Conservation (phyloP, 2,888 invertebrate species). For the Opisthograptis luteolata region DNA sequence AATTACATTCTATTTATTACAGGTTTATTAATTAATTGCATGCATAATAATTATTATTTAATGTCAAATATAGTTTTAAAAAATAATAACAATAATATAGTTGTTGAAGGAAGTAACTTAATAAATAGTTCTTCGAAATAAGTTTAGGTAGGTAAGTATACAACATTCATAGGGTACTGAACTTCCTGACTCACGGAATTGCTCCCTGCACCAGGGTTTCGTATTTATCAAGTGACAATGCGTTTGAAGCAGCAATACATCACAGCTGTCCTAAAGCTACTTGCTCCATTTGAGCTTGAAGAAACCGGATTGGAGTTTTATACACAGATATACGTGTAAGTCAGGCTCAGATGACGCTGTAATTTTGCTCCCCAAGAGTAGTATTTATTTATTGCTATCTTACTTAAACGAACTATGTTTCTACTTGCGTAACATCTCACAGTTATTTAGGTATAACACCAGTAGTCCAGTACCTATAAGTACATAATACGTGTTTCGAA, state of each 20-base stretch:
- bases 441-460: no score
- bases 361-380: no score
- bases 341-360: no score
- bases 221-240: constrained; percentile 22
- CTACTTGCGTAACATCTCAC: no score
- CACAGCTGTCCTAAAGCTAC: constrained; percentile 18
- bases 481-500: no score
- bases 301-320: constrained; percentile 16
- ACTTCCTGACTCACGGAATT: constrained; percentile 17
- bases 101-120: background rate
- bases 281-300: constrained; percentile 7
- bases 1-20: no score
- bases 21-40: no score
- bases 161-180: constrained; percentile 2
- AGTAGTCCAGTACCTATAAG: no score
- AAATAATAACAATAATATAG: no score
- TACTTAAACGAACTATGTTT: no score
- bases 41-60: no score
- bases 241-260: constrained; percentile 18
- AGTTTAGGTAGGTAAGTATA: constrained; percentile 2
- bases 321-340: background rate
- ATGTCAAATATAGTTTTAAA: background rate
- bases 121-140: constrained; percentile 8
- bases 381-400: no score
- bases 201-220: constrained; percentile 14